A percentile compares a stretch with the other conserved stretches of the same genome.
These are phyloP conservation scores for Spinibarbus caldwelli DNA, from an alignment of 2,797 vertebrate species.

Conservation along the genomic window DNA sequence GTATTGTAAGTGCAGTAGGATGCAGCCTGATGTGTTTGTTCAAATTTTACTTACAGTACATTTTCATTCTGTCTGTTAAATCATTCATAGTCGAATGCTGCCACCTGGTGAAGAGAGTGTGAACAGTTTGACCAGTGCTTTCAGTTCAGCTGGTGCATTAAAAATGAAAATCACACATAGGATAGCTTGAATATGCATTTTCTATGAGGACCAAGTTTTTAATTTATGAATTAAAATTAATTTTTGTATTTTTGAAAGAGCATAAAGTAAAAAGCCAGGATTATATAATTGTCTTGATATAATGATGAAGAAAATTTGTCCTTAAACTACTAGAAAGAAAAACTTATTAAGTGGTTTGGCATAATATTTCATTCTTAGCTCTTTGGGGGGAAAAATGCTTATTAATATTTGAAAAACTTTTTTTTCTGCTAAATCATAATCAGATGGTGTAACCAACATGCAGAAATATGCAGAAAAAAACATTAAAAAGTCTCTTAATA, in stretches of 20 bases:
- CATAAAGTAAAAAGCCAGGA: background rate
- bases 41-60: background rate
- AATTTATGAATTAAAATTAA: no score
- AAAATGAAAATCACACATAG: background rate
- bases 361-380: background rate
- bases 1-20: background rate
- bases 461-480: background rate
- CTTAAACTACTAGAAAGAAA: background rate
- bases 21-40: background rate
- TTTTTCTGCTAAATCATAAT: background rate
- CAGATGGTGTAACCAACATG: background rate
- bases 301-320: background rate
- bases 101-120: constrained; percentile 48
- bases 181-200: background rate
- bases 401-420: background rate
- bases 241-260: background rate
- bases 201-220: background rate
- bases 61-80: no score
- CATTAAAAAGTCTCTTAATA: background rate
- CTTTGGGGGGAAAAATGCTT: background rate
- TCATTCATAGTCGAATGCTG: constrained; percentile 17
- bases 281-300: no score
- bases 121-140: background rate
- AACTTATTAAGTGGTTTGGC: background rate
- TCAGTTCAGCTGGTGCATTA: background rate